A percentile compares a stretch with the other conserved stretches of the same genome.
Conservation (phyloP, 1,140 invertebrate genomes). For the honey bee (Apis mellifera) region Amel_HAv3.1 CM009939.2:5246501-5247000, state of each 20-base stretch:
- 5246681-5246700: slow-evolving; percentile 58
- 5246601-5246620: slow-evolving; percentile 37
- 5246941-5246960: slow-evolving; percentile 23
- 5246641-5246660: slow-evolving; percentile 69
- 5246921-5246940: neutral
- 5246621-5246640: slow-evolving; percentile 39
- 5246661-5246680: slow-evolving; percentile 59
- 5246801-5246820: slow-evolving; percentile 54
- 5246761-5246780: neutral
- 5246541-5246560: slow-evolving; percentile 57
- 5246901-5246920: slow-evolving; percentile 32
- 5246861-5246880: slow-evolving; percentile 10
- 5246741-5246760: too few species aligned
- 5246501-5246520: slow-evolving; percentile 63
- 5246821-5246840: slow-evolving; percentile 4
- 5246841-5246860: slow-evolving; percentile 58
- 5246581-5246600: neutral
- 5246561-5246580: neutral
- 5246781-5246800: slow-evolving; percentile 68
- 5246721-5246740: slow-evolving; percentile 6
- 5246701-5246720: slow-evolving; percentile 21
- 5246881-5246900: slow-evolving; percentile 7
- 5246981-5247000: neutral
- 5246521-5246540: slow-evolving; percentile 54
- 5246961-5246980: slow-evolving; percentile 1